These are phyloP conservation scores for Anguilla megastoma DNA, from an alignment of 2,797 vertebrate genomes.

Conservation along the genomic window DNA sequence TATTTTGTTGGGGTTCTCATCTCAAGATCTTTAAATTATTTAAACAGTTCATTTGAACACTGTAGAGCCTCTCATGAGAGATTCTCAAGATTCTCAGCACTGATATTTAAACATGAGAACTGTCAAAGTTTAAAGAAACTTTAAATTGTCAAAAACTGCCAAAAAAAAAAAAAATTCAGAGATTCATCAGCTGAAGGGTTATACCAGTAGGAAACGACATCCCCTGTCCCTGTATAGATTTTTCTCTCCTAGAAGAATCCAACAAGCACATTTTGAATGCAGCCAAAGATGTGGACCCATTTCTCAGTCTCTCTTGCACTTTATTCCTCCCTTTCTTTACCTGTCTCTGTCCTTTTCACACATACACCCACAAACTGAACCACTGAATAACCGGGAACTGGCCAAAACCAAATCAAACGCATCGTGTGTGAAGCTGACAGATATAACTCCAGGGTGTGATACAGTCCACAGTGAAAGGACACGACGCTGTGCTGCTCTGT, in stretches of 20 bases:
- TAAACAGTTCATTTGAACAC: neutral
- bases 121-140: constrained; percentile 7
- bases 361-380: neutral
- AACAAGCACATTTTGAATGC: neutral
- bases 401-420: constrained; percentile 7
- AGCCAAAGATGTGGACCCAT: neutral
- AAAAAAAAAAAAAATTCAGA: neutral
- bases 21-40: neutral
- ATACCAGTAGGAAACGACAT: neutral
- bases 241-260: neutral
- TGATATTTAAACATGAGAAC: neutral
- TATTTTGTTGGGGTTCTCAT: neutral
- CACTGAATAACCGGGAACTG: neutral
- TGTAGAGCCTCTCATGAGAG: neutral
- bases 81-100: neutral
- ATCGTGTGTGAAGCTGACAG: neutral
- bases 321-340: neutral
- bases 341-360: neutral
- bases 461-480: neutral
- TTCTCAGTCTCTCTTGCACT: neutral
- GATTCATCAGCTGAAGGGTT: neutral
- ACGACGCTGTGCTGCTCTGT: neutral
- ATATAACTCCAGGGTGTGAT: neutral
- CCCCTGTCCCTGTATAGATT: neutral
- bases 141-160: neutral